phyloP scores from a whole-genome alignment of 2,797 vertebrate genomes.

The Ataeniobius toweri region DNA sequence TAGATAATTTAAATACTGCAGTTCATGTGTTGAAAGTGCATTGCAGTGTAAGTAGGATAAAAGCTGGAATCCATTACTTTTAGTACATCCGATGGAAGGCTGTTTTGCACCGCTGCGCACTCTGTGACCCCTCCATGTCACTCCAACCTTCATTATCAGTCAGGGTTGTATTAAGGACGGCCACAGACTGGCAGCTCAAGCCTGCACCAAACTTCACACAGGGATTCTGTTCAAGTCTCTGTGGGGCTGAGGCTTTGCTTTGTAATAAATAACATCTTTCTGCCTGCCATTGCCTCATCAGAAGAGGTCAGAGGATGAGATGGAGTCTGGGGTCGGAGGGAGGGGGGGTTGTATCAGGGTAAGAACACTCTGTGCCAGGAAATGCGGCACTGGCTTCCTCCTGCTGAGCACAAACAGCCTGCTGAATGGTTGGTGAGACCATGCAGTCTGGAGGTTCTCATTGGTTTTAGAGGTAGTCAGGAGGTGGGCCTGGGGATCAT shows the following conservation, averaged over 20 bases:
- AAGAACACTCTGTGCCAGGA: constrained; percentile 82
- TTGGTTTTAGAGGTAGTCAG: constrained; percentile 45
- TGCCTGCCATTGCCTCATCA: constrained; percentile 25
- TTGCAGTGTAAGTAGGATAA: constrained; percentile 20
- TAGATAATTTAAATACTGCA: background rate
- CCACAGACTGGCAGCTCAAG: constrained; percentile 10
- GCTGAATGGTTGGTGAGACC: constrained; percentile 58
- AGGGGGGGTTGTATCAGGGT: constrained; percentile 52
- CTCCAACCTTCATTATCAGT: constrained; percentile 11
- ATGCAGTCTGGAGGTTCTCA: constrained; percentile 52
- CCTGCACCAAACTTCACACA: constrained; percentile 26
- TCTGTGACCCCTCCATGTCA: constrained; percentile 18
- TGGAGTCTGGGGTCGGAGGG: constrained; percentile 24
- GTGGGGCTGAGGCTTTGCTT: constrained; percentile 13
- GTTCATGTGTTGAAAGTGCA: background rate
- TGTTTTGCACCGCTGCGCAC: constrained; percentile 34
- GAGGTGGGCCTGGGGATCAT: constrained; percentile 43
- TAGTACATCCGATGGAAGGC: constrained; percentile 47
- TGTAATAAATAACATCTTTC: constrained; percentile 56
- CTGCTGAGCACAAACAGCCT: constrained; percentile 76
- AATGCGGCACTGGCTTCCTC: constrained; percentile 83
- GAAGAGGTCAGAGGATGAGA: constrained; percentile 51
- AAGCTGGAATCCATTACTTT: constrained; percentile 50
- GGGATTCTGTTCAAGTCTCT: constrained; percentile 9
- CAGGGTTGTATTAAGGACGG: constrained; percentile 28